These are phyloP conservation scores for Loriculus beryllinus DNA, from an alignment of 2,797 vertebrate species.

Conservation along the genomic window DNA sequence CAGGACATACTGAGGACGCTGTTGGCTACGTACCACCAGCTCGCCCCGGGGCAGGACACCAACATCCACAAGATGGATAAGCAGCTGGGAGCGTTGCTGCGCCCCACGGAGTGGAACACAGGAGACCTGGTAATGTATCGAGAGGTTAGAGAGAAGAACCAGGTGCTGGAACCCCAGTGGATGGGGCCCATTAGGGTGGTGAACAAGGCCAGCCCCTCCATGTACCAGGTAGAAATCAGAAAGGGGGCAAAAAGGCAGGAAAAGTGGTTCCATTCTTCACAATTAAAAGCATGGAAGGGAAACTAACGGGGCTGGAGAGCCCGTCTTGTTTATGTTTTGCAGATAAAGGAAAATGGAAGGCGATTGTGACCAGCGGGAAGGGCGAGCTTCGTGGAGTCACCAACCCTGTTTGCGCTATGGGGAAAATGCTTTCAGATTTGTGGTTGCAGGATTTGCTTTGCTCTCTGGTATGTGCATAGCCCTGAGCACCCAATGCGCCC, in stretches of 20 bases:
- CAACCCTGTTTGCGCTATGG: constrained; percentile 32
- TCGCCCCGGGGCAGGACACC: neutral
- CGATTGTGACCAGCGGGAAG: constrained; percentile 29
- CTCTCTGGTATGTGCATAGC: constrained; percentile 51
- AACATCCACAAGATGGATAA: constrained; percentile 53
- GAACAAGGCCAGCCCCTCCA: constrained; percentile 57
- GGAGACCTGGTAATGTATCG: constrained; percentile 51
- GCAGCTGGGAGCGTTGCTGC: constrained; percentile 29
- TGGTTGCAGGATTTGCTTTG: constrained; percentile 65
- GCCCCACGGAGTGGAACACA: constrained; percentile 14
- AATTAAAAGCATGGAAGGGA: constrained; percentile 68
- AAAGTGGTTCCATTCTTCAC: constrained; percentile 64
- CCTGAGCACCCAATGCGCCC: neutral
- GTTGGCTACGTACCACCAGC: constrained; percentile 9
- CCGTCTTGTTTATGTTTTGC: constrained; percentile 67
- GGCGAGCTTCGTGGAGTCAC: constrained; percentile 44
- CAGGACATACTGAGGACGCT: constrained; percentile 20
- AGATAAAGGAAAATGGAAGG: constrained; percentile 68
- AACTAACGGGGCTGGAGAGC: constrained; percentile 70
- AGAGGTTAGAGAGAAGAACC: constrained; percentile 50
- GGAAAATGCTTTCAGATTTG: constrained; percentile 64
- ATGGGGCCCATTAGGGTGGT: constrained; percentile 51
- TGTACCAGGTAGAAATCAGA: constrained; percentile 62
- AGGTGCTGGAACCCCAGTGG: constrained; percentile 46
- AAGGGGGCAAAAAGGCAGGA: constrained; percentile 40